Base-by-base conservation (phyloP, 2,888 invertebrate species). In the Tineola bisselliella region DNA sequence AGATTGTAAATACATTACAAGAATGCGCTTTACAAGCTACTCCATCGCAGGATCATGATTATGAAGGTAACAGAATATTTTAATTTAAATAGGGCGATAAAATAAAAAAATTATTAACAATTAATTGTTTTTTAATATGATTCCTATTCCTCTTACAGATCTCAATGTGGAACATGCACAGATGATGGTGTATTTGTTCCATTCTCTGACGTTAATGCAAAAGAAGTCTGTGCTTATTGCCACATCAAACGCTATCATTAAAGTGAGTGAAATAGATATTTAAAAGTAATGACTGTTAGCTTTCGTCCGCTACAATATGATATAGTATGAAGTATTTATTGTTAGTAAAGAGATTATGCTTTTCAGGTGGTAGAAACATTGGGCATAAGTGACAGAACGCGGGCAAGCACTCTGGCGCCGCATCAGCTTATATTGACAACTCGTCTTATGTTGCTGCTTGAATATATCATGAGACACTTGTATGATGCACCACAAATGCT, bases 151-250 rank as follows among this genome's bases (percentile, higher is more conserved):
- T 68, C 63, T 64, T 82, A 25, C 82, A 90, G 98, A 98, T 87
- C 86, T 98, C 63, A 98, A 98, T 77, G 96, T 98, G 59, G 98
- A 98, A 76, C 98, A 98, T 79, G 94, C 97, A 0, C 98, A 98
- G 77, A 88, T 98, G 43, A 81, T 98, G 64, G 89, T 98, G 8
- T 98, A 98, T 76, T 87, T 98, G 11, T 98, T 98, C 81, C 98
- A 98, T 79, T 96, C 97, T 0, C 82, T 98, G 63, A 97, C 96
- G 69, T 87, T 98, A 64, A 97, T 97, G 95, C 97, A 98, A 81
- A 98, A 98, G 84, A 98, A 98, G 78, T 94, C 95, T 1, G 94
- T 98, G 0, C 88, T 98, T 43, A 88, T 98, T 8, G 88, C 94
- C 68, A 93, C 94, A 33, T 93, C 94, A 1, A 93, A 94, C 64